These are phyloP conservation scores for Prenolepis imparis DNA, from an alignment of 2,888 invertebrate species.

Conservation along the genomic window DNA sequence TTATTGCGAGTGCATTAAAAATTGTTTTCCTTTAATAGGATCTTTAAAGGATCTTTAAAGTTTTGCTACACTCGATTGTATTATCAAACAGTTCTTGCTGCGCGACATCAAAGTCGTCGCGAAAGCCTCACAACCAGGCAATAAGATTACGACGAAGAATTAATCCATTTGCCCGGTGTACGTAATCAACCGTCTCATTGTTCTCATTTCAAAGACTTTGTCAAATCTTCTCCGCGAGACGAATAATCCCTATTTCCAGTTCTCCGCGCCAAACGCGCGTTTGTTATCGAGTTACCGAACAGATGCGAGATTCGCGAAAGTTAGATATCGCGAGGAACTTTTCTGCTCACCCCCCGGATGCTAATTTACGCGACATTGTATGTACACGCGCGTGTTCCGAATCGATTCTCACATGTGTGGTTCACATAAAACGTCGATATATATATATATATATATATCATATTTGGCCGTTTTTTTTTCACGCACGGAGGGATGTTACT, in stretches of 20 bases:
- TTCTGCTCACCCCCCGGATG: conserved; percentile 29
- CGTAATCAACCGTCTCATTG: conserved; percentile 70
- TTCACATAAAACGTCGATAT: neutral
- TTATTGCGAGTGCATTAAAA: neutral
- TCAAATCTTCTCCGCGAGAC: conserved; percentile 36
- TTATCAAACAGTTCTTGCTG: neutral
- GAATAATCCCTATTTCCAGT: conserved; percentile 45
- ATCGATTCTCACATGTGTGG: neutral
- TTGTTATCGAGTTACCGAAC: conserved; percentile 46
- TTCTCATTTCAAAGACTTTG: conserved; percentile 57
- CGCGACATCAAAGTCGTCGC: conserved; percentile 16
- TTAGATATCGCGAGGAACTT: conserved; percentile 39
- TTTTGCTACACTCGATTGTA: neutral
- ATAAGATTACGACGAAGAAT: conserved; percentile 68
- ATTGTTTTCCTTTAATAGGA: neutral
- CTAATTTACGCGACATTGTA: conserved; percentile 38
- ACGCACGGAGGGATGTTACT: neutral
- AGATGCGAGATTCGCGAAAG: conserved; percentile 42
- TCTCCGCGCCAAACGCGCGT: conserved; percentile 25
- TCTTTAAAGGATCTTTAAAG: neutral
- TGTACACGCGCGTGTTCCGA: conserved; percentile 27
- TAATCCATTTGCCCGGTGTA: conserved; percentile 63
- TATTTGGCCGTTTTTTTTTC: neutral
- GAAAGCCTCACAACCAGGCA: conserved; percentile 47
- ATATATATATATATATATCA: too few species aligned